These are phyloP conservation scores for Ophion obscuratus DNA, from an alignment of 2,888 invertebrate genomes.

Conservation along the genomic window DNA sequence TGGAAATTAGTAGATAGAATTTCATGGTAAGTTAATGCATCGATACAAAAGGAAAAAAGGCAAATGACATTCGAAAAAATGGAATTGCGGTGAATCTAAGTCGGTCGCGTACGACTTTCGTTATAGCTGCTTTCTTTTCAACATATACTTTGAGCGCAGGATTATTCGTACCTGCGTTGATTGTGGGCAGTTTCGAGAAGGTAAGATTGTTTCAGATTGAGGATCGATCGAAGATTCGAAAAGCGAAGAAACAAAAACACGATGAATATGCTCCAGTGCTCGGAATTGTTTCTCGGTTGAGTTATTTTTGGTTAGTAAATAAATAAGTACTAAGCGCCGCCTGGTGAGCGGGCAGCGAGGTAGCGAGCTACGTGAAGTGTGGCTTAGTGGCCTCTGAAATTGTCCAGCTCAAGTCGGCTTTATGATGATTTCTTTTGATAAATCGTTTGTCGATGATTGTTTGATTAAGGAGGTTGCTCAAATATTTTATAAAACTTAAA, in stretches of 20 bases:
- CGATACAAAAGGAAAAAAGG: not conserved
- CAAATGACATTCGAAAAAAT: not conserved
- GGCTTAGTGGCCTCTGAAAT: too few relatives aligned
- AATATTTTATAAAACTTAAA: too few relatives aligned
- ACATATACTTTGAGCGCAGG: not conserved
- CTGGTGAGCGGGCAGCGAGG: not conserved
- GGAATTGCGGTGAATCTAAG: not conserved
- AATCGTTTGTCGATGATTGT: too few relatives aligned
- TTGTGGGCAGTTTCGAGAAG: not conserved
- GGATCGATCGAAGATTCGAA: constrained; percentile 28
- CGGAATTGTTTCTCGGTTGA: constrained; percentile 39
- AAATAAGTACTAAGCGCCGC: constrained; percentile 62
- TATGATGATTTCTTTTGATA: too few relatives aligned
- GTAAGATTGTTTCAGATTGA: constrained; percentile 40
- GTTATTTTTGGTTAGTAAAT: constrained; percentile 66
- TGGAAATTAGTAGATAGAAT: not conserved
- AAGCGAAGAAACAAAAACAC: constrained; percentile 10
- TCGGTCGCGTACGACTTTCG: not conserved
- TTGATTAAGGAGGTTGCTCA: too few relatives aligned
- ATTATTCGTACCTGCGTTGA: constrained; percentile 34
- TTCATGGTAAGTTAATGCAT: not conserved
- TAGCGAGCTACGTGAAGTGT: not conserved
- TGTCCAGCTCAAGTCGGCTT: too few relatives aligned
- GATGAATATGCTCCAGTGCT: not conserved
- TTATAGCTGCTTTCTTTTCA: not conserved